Evolutionary conservation across 1,140 invertebrate genomes (phyloP), one percentile per base, ranked within the genome.

Genomic region (Drosophila azteca): DNA sequence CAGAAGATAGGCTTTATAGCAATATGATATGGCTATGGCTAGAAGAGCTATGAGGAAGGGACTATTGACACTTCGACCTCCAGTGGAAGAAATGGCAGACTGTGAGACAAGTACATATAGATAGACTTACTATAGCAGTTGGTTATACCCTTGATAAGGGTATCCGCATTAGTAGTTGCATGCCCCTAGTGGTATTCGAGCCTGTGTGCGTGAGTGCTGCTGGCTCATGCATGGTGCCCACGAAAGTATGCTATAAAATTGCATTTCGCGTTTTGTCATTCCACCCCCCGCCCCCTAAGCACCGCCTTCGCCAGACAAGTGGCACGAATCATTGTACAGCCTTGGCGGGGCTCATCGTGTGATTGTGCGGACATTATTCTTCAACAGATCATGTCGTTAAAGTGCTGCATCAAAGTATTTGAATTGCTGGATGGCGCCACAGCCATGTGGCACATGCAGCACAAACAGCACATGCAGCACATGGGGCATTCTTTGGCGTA

Each of bases 231-330:
- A 69, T 67, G 69, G 68, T 81, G 79, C 73, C 63, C 79, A 53
- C 68, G 71, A 82, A 74, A 81, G 79, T 67, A 55, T 81, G 79
- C 60, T 82, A 69, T 85, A 83, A 84, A 77, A 72, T 72, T 84
- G 55, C 60, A 67, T 65, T 63, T 71, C 49, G 52, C 70, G 64
- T 63, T 73, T 64, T 24, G 65, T 45, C n/a, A 24, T 26, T 41
- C 35, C 20, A 11, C 20, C 15, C 26, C 26, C 59, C 8, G 13
- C 26, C 5, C 39, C 61, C 9, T 9, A 46, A 11, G 22, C 24
- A n/a, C 57, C 39, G 43, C 20, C 35, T 4, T 4, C 3, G 11
- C 11, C 11, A 3, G 11, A 39, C 35, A 39, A 39, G 35, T 39
- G 35, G 11, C 11, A 39, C 35, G 11, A 39, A 39, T 39, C 35